These are phyloP conservation scores for Brachynemurus nebulosus DNA, from an alignment of 2,888 invertebrate species.

Conservation along the genomic window DNA sequence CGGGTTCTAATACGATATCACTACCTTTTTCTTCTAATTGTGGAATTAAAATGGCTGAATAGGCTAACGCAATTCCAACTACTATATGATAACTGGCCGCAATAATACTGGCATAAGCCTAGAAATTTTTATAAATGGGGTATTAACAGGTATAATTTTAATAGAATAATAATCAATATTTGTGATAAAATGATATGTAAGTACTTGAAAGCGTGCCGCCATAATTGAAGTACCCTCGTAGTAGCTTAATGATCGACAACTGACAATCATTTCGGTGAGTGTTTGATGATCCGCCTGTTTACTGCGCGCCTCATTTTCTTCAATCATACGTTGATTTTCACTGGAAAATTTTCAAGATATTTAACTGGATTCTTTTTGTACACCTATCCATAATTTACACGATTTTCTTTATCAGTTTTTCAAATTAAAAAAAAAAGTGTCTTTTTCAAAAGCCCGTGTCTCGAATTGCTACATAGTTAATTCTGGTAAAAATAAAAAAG, in stretches of 20 bases:
- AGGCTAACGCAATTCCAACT: slow-evolving; percentile 43
- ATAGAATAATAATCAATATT: no score
- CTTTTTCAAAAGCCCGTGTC: no score
- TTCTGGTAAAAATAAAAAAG: no score
- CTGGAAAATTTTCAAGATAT: no score
- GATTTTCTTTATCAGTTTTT: no score
- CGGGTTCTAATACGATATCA: slow-evolving; percentile 27
- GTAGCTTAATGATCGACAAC: slow-evolving; percentile 31
- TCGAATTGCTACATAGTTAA: no score
- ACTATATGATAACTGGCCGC: slow-evolving; percentile 42
- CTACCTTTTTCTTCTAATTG: slow-evolving; percentile 30
- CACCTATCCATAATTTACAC: no score
- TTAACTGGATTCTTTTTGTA: no score
- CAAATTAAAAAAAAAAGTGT: no score
- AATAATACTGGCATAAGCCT: slow-evolving; percentile 39
- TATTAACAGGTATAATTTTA: no score
- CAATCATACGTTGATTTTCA: slow-evolving; percentile 27
- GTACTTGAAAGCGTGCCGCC: slow-evolving; percentile 34
- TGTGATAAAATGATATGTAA: slow-evolving; percentile 11
- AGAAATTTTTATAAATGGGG: no score
- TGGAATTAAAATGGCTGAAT: slow-evolving; percentile 41
- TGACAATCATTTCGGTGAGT: slow-evolving; percentile 32
- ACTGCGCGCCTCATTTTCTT: slow-evolving; percentile 29
- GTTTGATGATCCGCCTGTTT: slow-evolving; percentile 22
- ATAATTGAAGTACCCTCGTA: slow-evolving; percentile 30